A percentile compares a stretch with the other conserved stretches of the same genome.
Conservation (phyloP, 2,113 vertebrate genomes). For the Electrona antarctica region DNA sequence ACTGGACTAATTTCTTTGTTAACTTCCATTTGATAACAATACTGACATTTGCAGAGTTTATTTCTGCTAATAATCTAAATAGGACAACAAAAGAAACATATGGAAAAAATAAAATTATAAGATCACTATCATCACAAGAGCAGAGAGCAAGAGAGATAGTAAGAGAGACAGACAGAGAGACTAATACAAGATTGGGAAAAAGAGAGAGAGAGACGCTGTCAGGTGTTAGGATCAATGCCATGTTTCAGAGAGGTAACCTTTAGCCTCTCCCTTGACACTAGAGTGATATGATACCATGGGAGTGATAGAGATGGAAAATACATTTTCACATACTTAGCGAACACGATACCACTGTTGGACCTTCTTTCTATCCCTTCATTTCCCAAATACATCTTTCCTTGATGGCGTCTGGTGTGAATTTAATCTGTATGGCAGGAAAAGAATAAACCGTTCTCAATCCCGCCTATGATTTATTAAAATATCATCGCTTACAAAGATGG, state of each 20-base stretch:
- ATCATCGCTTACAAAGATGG: constrained; percentile 51
- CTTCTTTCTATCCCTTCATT: constrained; percentile 62
- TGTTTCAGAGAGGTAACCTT: constrained; percentile 80
- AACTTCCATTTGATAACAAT: too few species aligned
- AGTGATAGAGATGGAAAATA: constrained; percentile 74
- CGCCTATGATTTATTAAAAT: constrained; percentile 67
- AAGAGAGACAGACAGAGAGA: not conserved
- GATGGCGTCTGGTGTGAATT: constrained; percentile 53
- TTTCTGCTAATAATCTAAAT: too few species aligned
- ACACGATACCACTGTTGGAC: constrained; percentile 65
- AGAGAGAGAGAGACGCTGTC: constrained; percentile 60
- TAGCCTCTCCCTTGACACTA: constrained; percentile 75
- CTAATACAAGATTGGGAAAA: constrained; percentile 11
- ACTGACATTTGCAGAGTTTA: too few species aligned
- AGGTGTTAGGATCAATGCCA: constrained; percentile 80
- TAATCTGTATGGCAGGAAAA: constrained; percentile 56
- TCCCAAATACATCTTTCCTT: constrained; percentile 63
- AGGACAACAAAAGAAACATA: too few species aligned
- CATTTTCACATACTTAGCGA: constrained; percentile 74
- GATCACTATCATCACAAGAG: constrained; percentile 3
- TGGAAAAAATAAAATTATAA: not conserved
- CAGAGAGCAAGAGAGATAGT: constrained; percentile 26
- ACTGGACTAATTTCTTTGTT: not conserved
- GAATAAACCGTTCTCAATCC: constrained; percentile 50
- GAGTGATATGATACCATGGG: constrained; percentile 75